Conservation (phyloP, 2,797 vertebrate genomes). For the Urosaurus nigricauda region DNA sequence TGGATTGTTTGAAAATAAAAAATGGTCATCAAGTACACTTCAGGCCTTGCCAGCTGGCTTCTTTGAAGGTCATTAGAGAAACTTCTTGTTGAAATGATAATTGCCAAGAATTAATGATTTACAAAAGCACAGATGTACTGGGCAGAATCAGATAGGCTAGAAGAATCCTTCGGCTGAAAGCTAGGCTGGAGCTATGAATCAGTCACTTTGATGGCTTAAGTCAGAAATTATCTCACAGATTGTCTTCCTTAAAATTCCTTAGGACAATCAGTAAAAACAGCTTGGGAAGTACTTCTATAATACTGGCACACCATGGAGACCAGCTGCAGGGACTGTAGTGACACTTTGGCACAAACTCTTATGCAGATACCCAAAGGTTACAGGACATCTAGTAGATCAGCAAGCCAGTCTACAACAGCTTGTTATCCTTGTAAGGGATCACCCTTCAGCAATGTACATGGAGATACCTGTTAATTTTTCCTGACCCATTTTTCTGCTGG, state of each 20-base stretch:
- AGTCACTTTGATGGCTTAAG: conserved; percentile 20
- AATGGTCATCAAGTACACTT: neutral
- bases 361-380: conserved; percentile 47
- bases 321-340: conserved; percentile 34
- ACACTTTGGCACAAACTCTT: conserved; percentile 45
- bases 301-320: conserved; percentile 41
- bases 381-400: conserved; percentile 57
- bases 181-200: conserved; percentile 29
- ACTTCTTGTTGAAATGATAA: conserved; percentile 32
- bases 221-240: conserved; percentile 12
- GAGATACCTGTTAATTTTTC: conserved; percentile 60
- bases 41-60: neutral
- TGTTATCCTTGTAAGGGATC: conserved; percentile 57
- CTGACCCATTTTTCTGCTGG: conserved; percentile 51
- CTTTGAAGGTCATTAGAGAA: neutral
- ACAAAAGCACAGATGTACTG: conserved; percentile 10
- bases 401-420: conserved; percentile 51
- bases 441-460: conserved; percentile 58
- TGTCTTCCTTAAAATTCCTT: conserved; percentile 41
- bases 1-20: neutral
- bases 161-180: conserved; percentile 20
- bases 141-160: neutral
- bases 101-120: conserved; percentile 38
- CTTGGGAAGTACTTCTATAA: conserved; percentile 38
- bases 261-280: conserved; percentile 39